Evolutionary conservation across 2,888 invertebrate genomes (phyloP).

Genomic region (Melieria picta): DNA sequence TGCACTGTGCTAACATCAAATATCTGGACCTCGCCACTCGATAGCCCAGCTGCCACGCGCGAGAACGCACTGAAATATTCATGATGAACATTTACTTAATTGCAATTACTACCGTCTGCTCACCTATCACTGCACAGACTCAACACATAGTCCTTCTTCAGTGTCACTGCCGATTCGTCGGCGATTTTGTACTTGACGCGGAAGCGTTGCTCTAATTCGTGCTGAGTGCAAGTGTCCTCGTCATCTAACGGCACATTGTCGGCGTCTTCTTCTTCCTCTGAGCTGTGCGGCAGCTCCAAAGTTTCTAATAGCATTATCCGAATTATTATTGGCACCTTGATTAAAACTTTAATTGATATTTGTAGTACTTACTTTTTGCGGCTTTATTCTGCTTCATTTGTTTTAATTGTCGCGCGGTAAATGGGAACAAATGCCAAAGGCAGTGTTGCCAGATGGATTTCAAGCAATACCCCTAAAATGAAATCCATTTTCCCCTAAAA

Average conservation of each 20-base stretch:
- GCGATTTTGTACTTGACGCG: conserved; percentile 50
- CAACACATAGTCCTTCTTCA: conserved; percentile 72
- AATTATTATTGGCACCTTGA: no score
- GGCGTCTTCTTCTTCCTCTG: conserved; percentile 47
- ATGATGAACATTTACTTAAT: conserved; percentile 9
- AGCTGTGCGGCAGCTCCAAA: neutral
- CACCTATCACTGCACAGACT: conserved; percentile 71
- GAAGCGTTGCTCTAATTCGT: conserved; percentile 56
- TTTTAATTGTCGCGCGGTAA: neutral
- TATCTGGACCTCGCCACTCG: conserved; percentile 67
- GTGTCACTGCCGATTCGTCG: conserved; percentile 69
- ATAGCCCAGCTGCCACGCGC: conserved; percentile 68
- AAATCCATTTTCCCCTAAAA: no score
- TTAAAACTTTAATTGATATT: no score
- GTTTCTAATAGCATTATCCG: no score
- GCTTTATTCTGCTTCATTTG: conserved; percentile 1
- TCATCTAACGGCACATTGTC: conserved; percentile 49
- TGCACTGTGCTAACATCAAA: conserved; percentile 67
- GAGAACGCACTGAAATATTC: conserved; percentile 53
- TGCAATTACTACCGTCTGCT: conserved; percentile 4
- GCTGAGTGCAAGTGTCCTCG: conserved; percentile 54
- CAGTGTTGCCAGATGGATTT: no score
- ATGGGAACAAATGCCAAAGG: no score
- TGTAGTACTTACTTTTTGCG: neutral
- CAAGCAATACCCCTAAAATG: no score